Percentiles rank a stretch among this genome's conserved stretches.
Evolutionary conservation across 2,113 vertebrate species (phyloP).

Genomic region (Upupa epops): DNA sequence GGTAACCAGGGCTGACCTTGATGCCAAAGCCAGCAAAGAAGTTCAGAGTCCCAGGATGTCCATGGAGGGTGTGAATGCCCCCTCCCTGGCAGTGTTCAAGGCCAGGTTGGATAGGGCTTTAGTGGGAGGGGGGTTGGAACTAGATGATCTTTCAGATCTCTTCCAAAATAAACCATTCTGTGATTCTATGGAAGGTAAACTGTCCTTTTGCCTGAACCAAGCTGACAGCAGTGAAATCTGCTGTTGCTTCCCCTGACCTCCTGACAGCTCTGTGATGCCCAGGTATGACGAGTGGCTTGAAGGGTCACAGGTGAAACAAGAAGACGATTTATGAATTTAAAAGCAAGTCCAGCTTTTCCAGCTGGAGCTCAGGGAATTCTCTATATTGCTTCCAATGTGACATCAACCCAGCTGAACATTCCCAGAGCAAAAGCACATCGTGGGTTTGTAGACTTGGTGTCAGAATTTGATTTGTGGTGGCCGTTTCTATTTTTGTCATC

Average conservation of each 20-base stretch:
- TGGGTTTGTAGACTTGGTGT: fast-evolving
- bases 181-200: not conserved
- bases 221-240: not conserved
- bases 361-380: not conserved
- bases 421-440: not conserved
- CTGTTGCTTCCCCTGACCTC: not conserved
- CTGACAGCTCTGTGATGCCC: not conserved
- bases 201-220: fast-evolving
- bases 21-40: not conserved
- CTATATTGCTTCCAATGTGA: not conserved
- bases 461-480: not conserved
- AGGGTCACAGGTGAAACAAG: not conserved
- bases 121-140: too few species aligned
- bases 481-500: not conserved
- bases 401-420: not conserved
- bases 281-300: not conserved
- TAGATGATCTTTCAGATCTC: too few species aligned
- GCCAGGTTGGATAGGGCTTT: too few species aligned
- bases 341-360: not conserved
- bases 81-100: too few species aligned
- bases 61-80: too few species aligned
- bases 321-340: not conserved
- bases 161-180: too few species aligned
- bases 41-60: not conserved
- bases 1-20: not conserved